Conservation (phyloP, 2,113 vertebrate species). For the Istiophorus platypterus region DNA sequence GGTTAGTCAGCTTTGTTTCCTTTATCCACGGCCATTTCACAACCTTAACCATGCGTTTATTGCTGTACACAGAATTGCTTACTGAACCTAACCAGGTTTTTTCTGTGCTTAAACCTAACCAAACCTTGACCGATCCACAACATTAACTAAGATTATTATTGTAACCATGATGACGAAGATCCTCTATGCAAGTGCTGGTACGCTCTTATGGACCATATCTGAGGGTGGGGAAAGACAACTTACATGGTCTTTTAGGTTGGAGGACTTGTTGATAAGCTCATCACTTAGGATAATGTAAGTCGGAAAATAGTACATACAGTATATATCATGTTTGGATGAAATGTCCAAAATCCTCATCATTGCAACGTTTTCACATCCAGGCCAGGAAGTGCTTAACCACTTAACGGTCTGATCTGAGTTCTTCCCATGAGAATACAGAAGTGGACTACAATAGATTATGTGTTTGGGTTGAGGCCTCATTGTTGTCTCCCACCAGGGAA, state of each 20-base stretch:
- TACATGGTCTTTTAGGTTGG: not conserved
- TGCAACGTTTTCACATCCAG: slow-evolving; percentile 28
- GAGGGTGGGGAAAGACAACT: no score
- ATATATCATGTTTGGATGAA: not conserved
- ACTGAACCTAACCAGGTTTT: no score
- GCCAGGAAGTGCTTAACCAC: slow-evolving; percentile 30
- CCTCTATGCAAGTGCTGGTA: no score
- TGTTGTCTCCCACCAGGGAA: slow-evolving; percentile 62
- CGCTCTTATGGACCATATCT: no score
- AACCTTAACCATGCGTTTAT: no score
- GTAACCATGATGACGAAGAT: no score
- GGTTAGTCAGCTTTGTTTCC: no score
- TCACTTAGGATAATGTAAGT: not conserved
- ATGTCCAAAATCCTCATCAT: slow-evolving; percentile 10
- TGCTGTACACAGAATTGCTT: no score
- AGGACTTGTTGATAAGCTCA: not conserved
- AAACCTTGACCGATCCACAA: no score
- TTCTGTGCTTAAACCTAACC: no score
- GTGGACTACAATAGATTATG: slow-evolving; percentile 53
- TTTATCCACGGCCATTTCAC: no score
- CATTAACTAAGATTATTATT: no score
- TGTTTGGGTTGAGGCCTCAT: slow-evolving; percentile 62
- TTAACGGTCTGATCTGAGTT: slow-evolving; percentile 7
- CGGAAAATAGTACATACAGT: slow-evolving; percentile 21
- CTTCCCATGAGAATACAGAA: slow-evolving; percentile 51